Percentiles rank a stretch among this genome's conserved stretches.
phyloP scores from a whole-genome alignment of 2,888 invertebrate species.

The Coelogynopora nodosa region DNA sequence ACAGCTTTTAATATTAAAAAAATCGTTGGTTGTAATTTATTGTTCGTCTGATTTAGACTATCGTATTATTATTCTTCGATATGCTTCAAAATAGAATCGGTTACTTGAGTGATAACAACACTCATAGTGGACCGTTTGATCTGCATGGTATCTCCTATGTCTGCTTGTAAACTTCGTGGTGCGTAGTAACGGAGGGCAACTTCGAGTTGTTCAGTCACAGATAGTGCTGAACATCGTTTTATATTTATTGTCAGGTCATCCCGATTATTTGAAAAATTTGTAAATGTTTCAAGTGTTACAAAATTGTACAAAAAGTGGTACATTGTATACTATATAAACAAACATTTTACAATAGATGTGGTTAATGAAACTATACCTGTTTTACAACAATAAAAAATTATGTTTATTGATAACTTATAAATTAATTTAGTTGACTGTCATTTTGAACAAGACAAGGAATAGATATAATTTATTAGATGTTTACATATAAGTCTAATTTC shows the following conservation, averaged over 20 bases:
- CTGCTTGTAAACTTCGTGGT: not conserved
- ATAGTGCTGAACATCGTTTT: not conserved
- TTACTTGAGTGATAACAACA: not conserved
- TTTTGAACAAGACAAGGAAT: too few relatives aligned
- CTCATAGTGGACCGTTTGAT: not conserved
- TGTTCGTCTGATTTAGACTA: not conserved
- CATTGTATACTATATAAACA: too few relatives aligned
- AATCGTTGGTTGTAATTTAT: not conserved
- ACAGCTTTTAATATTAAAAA: too few relatives aligned
- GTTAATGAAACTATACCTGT: too few relatives aligned
- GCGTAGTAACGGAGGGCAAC: conserved; percentile 4
- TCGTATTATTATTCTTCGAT: not conserved
- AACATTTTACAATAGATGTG: too few relatives aligned
- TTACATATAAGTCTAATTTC: too few relatives aligned
- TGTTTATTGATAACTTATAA: too few relatives aligned
- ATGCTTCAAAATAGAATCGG: conserved; percentile 19
- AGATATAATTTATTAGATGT: too few relatives aligned
- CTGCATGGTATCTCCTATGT: not conserved
- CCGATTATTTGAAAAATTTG: not conserved
- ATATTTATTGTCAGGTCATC: not conserved
- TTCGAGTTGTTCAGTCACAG: conserved; percentile 1
- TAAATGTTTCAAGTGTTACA: not conserved
- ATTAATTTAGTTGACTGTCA: too few relatives aligned
- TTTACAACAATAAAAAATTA: too few relatives aligned
- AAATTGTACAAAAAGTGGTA: too few relatives aligned